Conservation (phyloP, 2,797 vertebrate species). For the Notolepis coatsorum region DNA sequence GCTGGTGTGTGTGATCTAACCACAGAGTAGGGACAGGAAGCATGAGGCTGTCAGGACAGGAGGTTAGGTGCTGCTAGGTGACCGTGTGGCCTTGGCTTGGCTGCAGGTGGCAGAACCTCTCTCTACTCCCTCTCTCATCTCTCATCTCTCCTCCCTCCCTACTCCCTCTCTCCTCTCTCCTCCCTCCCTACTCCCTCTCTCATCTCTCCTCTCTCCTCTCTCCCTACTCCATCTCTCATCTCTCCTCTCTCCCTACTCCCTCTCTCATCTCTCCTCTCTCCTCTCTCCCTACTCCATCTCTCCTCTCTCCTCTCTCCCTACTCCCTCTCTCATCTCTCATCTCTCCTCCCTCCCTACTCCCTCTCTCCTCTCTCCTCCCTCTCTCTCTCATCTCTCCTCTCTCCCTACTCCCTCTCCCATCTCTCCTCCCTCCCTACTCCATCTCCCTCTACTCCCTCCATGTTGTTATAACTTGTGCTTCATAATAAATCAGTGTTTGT, state of each 20-base stretch:
- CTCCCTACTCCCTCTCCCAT: too few relatives aligned
- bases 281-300: not conserved
- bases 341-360: not conserved
- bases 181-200: not conserved
- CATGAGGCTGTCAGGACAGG: conserved; percentile 46
- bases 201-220: not conserved
- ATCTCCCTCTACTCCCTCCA: too few relatives aligned
- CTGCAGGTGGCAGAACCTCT: conserved; percentile 31
- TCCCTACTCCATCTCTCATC: not conserved
- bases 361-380: not conserved
- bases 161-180: not conserved
- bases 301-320: too few relatives aligned
- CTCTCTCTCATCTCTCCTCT: too few relatives aligned
- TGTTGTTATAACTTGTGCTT: too few relatives aligned
- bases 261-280: not conserved
- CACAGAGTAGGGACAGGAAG: conserved; percentile 40
- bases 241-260: too few relatives aligned
- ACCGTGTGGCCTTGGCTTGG: conserved; percentile 40
- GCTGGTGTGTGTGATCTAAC: conserved; percentile 38
- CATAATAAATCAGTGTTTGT: conserved; percentile 16
- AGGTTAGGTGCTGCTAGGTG: conserved; percentile 33
- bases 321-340: too few relatives aligned
- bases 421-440: not conserved
- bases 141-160: not conserved
- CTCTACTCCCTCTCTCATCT: not conserved